Base-by-base conservation (phyloP, 2,888 invertebrate species). In the Campoplex nolae region DNA sequence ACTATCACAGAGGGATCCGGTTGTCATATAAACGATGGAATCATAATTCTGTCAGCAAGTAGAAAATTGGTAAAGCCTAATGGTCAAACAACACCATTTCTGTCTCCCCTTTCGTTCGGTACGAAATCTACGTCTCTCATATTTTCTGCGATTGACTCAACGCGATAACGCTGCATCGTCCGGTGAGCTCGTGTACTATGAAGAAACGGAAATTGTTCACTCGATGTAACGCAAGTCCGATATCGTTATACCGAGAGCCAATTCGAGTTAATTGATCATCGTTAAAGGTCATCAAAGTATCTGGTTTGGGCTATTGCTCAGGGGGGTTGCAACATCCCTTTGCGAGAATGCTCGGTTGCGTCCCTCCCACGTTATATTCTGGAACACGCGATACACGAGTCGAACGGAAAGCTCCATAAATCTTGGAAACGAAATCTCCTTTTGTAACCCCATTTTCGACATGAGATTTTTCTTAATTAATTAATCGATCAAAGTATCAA, bases 251-350 rank as follows among this genome's bases (percentile, higher is more conserved):
- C 91, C 83, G 62, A 71, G 67, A 88, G 89, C 89, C 91, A 91
- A 92, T 91, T 92, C 89, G 89, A 89, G 88, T 90, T 93, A 94
- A 94, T 94, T 94, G 93, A 92, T 90, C 89, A 85, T 92, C 91
- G 91, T 94, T 93, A 93, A 91, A 91, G 93, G 93, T 94, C 92
- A 94, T 94, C 91, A 94, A 93, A 93, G 94, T 94, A 93, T 94
- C 93, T 89, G 92, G 92, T 94, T 62, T 94, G 62, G 75, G 83
- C 78, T 77, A 79, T 62, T 62, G 83, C 48, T 54, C 74, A 28
- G 65, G 78, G 32, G 83, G 84, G 82, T 82, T 54, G 75, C 67
- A 32, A 51, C 77, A 80, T 84, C 86, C 88, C 83, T 86, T 79
- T 58, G 70, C 7, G 42, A 42, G 42, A 42, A 42, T 42, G 9